phyloP scores from a whole-genome alignment of 1,140 invertebrate species.

The Meloidogyne floridensis region DNA sequence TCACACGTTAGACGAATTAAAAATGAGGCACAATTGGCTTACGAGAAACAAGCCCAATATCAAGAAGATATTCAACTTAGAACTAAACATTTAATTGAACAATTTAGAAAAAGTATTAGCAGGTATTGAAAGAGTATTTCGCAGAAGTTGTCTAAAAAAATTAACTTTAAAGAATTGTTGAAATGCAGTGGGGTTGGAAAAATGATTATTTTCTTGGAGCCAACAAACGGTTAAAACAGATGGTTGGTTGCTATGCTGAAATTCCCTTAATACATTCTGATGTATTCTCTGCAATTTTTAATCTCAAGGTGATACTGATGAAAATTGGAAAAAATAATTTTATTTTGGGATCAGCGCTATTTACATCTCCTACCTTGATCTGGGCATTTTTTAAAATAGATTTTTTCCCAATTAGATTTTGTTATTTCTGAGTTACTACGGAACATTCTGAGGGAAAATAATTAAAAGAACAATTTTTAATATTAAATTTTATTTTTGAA shows the following conservation, averaged over 20 bases:
- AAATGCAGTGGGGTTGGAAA: constrained; percentile 60
- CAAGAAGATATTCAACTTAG: constrained; percentile 64
- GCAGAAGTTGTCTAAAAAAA: neutral
- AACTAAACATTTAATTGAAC: constrained; percentile 56
- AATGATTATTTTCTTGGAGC: constrained; percentile 57
- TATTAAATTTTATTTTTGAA: neutral
- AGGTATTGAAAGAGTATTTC: constrained; percentile 36
- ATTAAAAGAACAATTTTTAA: too few relatives aligned
- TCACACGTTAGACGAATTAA: constrained; percentile 55
- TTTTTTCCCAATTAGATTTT: too few relatives aligned
- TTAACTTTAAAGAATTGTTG: constrained; percentile 44
- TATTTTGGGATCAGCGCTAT: too few relatives aligned
- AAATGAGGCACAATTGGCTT: constrained; percentile 56
- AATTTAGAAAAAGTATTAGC: constrained; percentile 46
- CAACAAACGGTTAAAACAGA: constrained; percentile 46
- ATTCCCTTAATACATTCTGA: constrained; percentile 53
- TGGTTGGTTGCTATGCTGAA: constrained; percentile 51
- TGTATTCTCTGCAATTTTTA: constrained; percentile 51
- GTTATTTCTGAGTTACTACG: too few relatives aligned
- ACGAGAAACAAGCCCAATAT: constrained; percentile 62
- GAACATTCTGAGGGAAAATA: too few relatives aligned
- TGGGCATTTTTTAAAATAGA: too few relatives aligned
- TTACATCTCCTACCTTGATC: too few relatives aligned
- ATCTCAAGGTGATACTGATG: constrained; percentile 42
- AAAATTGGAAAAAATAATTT: constrained; percentile 12